These are phyloP conservation scores for Leucoraja ocellata DNA, from an alignment of 2,797 vertebrate genomes.

Conservation along the genomic window DNA sequence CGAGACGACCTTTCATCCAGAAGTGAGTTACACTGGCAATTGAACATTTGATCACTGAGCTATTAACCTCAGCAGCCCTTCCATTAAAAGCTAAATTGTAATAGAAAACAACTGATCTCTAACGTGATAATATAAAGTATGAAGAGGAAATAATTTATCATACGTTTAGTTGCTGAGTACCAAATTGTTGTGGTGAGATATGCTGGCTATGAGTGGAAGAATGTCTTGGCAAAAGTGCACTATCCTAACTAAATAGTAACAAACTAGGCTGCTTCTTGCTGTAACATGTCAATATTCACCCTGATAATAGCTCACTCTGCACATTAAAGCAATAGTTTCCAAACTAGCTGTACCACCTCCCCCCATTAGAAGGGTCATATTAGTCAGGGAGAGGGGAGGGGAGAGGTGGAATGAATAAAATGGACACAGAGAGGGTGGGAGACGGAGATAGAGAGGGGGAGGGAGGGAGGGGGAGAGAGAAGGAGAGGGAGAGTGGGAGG, in stretches of 20 bases:
- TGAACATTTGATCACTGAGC: constrained; percentile 36
- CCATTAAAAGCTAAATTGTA: constrained; percentile 38
- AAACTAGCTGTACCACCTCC: too few relatives aligned
- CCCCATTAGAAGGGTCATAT: too few relatives aligned
- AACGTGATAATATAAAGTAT: constrained; percentile 31
- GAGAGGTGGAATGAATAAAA: too few relatives aligned
- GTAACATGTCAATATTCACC: background rate
- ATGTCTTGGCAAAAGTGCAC: background rate
- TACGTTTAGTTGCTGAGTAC: background rate
- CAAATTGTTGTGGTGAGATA: constrained; percentile 20
- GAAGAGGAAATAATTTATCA: constrained; percentile 36
- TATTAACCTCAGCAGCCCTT: constrained; percentile 30
- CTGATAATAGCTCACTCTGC: background rate
- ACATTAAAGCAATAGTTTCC: too few relatives aligned
- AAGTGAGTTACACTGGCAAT: constrained; percentile 27
- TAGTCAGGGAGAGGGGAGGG: too few relatives aligned
- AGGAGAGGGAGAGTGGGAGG: too few relatives aligned
- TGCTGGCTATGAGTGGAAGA: background rate
- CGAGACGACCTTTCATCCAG: constrained; percentile 29
- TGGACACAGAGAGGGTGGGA: too few relatives aligned
- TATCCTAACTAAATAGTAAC: background rate
- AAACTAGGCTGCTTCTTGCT: background rate
- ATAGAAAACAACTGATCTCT: constrained; percentile 28
- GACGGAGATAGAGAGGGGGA: too few relatives aligned
- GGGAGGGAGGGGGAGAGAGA: too few relatives aligned